These are phyloP conservation scores for Anagrus nilaparvatae DNA, from an alignment of 1,140 invertebrate genomes.

Conservation along the genomic window DNA sequence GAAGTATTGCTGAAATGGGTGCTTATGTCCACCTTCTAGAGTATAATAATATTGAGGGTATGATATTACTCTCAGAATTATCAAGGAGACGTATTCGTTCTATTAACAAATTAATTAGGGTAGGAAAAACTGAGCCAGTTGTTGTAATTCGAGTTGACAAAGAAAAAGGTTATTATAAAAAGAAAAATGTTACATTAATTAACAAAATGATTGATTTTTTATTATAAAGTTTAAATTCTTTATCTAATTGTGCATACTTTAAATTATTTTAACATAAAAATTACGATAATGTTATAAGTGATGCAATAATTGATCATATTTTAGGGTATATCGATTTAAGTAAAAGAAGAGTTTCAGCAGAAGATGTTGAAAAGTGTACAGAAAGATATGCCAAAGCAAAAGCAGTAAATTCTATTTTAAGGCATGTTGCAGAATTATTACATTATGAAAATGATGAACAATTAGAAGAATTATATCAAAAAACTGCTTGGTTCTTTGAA, in stretches of 20 bases:
- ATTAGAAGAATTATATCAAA: constrained; percentile 89
- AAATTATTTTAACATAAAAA: constrained; percentile 3
- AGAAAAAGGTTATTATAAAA: constrained; percentile 99
- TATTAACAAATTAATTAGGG: constrained; percentile 98
- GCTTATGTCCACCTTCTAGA: constrained; percentile 96
- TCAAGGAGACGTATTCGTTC: constrained; percentile 96
- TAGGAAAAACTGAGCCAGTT: constrained; percentile 97
- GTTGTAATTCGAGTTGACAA: constrained; percentile 99
- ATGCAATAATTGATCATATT: constrained; percentile 8
- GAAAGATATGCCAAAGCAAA: constrained; percentile 98
- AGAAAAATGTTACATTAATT: too few species aligned
- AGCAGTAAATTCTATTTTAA: constrained; percentile 94
- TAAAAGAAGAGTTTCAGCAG: constrained; percentile 93
- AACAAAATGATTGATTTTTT: not conserved
- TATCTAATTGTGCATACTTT: not conserved
- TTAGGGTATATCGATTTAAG: constrained; percentile 98
- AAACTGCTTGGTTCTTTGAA: constrained; percentile 99
- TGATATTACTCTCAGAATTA: constrained; percentile 91
- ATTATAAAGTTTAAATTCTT: not conserved
- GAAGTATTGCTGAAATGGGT: constrained; percentile 98
- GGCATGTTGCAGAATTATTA: constrained; percentile 93
- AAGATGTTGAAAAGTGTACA: constrained; percentile 97
- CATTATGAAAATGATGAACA: constrained; percentile 85
- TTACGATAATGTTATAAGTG: not conserved
- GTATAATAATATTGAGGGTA: constrained; percentile 98